Evolutionary conservation across 2,113 vertebrate species (phyloP), one percentile per base, ranked within the genome.

Genomic region (Myotis davidii): DNA sequence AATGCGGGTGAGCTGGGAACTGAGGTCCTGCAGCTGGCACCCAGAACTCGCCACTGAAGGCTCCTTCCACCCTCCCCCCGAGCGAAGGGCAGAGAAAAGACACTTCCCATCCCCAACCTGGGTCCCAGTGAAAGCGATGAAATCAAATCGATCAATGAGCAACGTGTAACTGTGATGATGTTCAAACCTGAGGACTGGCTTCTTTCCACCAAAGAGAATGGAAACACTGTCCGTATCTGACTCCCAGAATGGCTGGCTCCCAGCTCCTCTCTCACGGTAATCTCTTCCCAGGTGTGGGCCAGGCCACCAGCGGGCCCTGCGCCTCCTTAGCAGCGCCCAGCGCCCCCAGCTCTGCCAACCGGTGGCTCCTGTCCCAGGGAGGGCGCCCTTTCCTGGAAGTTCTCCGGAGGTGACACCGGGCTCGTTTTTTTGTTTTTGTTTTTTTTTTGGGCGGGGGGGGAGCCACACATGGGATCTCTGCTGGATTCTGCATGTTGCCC

Each of bases 211-310:
- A 82, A 73, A 14, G 85, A 73, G 73, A 59, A 64, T 20, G 34
- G 82, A 73, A 94, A 88, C 29, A 11, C 45, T 39, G 45, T 54
- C 23, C 27, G 92, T 94, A 85, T 96, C 95, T 73, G 91, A 64
- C 32, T 82, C 94, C 91, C 77, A 88, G 48, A 96, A 97, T 91
- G 96, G 93, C 88, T 4, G 77, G 77, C 78, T 90, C 82, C 81
- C 77, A 27, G 50, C 88, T 83, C 42, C 32, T 56, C 88, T 61
- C 82, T 90, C 32, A 56, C 3, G 20, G 70, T 69, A 89, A 86
- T 94, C 94, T 93, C 61, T 0, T 21, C 32, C 32, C 4, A 18
- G 86, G 83, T 74, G 86, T 59, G 67, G 82, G 20, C 72, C 50
- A 67, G 32, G 17, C 39, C 37, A 7, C 10, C 7, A 17, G 25